Percentiles rank a stretch among this genome's conserved stretches.
phyloP scores from a whole-genome alignment of 2,888 invertebrate species.

The Cephus spinipes region DNA sequence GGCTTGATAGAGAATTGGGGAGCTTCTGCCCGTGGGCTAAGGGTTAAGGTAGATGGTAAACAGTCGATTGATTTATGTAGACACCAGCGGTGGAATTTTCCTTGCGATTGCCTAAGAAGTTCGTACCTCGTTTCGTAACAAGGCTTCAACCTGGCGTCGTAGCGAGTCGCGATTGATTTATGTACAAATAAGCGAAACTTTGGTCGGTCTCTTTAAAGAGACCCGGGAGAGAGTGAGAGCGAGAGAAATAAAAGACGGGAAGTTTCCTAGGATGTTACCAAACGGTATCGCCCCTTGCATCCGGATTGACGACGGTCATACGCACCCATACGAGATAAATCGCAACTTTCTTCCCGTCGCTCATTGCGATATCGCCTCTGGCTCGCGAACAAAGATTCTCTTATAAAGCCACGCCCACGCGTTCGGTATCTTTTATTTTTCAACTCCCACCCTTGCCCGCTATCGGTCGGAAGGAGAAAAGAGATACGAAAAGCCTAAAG shows the following conservation, averaged over 20 bases:
- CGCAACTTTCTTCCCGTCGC: background rate
- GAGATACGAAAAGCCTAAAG: background rate
- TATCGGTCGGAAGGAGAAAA: background rate
- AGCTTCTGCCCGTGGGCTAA: constrained; percentile 24
- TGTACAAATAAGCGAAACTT: background rate
- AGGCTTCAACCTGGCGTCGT: background rate
- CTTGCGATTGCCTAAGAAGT: background rate
- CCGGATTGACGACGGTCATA: background rate
- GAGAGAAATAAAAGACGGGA: background rate
- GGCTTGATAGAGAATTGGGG: background rate
- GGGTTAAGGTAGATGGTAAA: constrained; percentile 48
- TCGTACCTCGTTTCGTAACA: background rate
- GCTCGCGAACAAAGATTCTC: background rate
- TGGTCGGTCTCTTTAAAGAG: background rate
- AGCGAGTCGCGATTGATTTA: background rate
- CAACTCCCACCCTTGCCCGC: background rate
- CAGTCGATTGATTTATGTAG: constrained; percentile 49
- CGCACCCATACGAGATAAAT: background rate
- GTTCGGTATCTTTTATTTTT: background rate
- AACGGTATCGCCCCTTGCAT: background rate
- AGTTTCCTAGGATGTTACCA: background rate
- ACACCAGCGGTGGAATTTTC: constrained; percentile 23
- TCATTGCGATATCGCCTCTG: background rate
- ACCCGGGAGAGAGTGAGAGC: constrained; percentile 18
- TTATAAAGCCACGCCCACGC: background rate